phyloP scores from a whole-genome alignment of 2,797 vertebrate genomes.

The Gallirallus australis region DNA sequence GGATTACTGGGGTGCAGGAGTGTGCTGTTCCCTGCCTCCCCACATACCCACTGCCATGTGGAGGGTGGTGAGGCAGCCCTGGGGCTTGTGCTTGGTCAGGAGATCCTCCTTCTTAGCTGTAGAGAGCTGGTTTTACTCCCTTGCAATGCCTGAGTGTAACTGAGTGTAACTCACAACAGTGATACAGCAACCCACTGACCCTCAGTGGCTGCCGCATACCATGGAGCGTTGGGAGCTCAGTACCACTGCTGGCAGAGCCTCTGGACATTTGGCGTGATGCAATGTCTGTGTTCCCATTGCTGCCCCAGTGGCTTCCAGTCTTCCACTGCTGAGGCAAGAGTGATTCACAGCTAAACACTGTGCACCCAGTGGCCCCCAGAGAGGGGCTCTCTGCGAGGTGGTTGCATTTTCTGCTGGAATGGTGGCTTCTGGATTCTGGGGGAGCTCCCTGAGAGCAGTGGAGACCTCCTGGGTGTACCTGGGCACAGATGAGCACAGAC shows the following conservation, averaged over 20 bases:
- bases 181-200: background rate
- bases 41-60: rapidly evolving
- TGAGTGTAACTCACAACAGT: rapidly evolving
- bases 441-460: background rate
- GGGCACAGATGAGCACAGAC: background rate
- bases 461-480: background rate
- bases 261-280: background rate
- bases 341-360: background rate
- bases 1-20: background rate
- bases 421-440: background rate
- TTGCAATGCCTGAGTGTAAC: background rate
- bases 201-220: background rate
- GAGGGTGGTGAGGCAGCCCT: background rate
- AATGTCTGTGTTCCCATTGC: background rate
- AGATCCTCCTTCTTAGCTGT: background rate
- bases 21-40: background rate
- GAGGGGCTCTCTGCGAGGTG: background rate
- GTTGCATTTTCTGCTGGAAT: background rate
- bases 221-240: background rate
- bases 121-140: rapidly evolving
- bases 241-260: background rate
- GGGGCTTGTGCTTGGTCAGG: background rate
- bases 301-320: background rate
- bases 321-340: background rate
- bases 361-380: background rate